Conservation (phyloP, 1,140 invertebrate species). For the Bombus sibiricus region DNA sequence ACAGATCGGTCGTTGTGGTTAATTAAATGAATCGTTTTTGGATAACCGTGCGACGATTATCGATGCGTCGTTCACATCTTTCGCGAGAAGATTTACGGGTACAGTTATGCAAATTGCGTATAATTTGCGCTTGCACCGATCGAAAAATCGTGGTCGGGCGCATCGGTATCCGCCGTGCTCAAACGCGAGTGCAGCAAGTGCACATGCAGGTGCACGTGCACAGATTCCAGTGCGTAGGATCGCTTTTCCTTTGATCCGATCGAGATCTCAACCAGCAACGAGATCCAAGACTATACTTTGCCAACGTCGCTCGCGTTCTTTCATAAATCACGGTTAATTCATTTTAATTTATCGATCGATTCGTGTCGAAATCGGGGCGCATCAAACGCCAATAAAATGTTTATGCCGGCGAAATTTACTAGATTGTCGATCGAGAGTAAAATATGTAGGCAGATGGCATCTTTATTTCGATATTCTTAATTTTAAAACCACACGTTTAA, state of each 20-base stretch:
- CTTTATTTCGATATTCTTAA: not conserved
- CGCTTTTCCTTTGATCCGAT: constrained; percentile 44
- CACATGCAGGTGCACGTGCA: constrained; percentile 39
- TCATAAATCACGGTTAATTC: constrained; percentile 17
- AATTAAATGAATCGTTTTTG: constrained; percentile 3
- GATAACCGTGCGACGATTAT: constrained; percentile 29
- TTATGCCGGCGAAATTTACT: not conserved
- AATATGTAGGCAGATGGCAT: not conserved
- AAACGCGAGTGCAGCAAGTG: not conserved
- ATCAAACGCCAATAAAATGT: not conserved
- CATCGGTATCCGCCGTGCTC: not conserved
- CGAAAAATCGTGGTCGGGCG: not conserved
- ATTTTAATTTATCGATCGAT: constrained; percentile 21
- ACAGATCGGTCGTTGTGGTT: too few relatives aligned
- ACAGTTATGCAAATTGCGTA: constrained; percentile 22
- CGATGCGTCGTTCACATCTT: not conserved
- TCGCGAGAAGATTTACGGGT: constrained; percentile 1
- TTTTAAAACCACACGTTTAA: not conserved
- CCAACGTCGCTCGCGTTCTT: not conserved
- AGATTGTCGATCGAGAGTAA: too few relatives aligned
- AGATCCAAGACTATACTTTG: constrained; percentile 6
- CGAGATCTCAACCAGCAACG: constrained; percentile 26
- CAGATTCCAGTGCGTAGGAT: constrained; percentile 24
- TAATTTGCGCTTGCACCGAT: constrained; percentile 27
- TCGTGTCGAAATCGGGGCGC: not conserved